Evolutionary conservation across 2,888 invertebrate species (phyloP).

Genomic region (Antitype chi): DNA sequence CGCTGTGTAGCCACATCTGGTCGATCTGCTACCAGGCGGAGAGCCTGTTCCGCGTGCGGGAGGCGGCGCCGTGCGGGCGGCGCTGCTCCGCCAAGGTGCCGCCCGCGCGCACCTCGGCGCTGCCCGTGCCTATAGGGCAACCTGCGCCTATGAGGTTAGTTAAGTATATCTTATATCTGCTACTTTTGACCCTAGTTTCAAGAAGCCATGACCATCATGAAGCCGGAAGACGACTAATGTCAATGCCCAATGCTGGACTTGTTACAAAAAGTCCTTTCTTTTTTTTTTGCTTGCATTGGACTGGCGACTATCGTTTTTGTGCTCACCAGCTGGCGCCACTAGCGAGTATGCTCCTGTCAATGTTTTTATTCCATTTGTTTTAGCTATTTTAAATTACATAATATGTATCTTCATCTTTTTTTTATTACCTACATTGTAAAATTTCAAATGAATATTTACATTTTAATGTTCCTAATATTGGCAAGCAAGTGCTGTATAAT

Average conservation of each 20-base stretch:
- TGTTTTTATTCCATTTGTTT: background rate
- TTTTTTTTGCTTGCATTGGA: background rate
- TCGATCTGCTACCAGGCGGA: constrained; percentile 95
- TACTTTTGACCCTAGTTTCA: background rate
- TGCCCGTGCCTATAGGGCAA: constrained; percentile 92
- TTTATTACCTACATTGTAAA: too few relatives aligned
- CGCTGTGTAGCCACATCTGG: constrained; percentile 95
- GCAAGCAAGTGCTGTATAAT: too few relatives aligned
- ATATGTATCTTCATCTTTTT: too few relatives aligned
- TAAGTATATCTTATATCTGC: constrained; percentile 61
- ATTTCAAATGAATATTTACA: too few relatives aligned
- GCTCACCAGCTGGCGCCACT: background rate
- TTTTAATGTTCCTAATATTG: too few relatives aligned
- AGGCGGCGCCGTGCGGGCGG: constrained; percentile 93
- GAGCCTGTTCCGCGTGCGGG: constrained; percentile 91
- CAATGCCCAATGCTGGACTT: background rate
- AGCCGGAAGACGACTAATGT: background rate
- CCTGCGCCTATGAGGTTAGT: constrained; percentile 93
- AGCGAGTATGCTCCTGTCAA: background rate
- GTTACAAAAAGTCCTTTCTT: background rate
- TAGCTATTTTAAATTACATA: background rate
- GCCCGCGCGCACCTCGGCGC: constrained; percentile 85
- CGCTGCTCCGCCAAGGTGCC: constrained; percentile 92
- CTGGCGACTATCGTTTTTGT: background rate
- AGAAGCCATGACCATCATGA: background rate